Base-by-base conservation (phyloP, 2,113 vertebrate species). In the Paramormyrops kingsleyae region DNA sequence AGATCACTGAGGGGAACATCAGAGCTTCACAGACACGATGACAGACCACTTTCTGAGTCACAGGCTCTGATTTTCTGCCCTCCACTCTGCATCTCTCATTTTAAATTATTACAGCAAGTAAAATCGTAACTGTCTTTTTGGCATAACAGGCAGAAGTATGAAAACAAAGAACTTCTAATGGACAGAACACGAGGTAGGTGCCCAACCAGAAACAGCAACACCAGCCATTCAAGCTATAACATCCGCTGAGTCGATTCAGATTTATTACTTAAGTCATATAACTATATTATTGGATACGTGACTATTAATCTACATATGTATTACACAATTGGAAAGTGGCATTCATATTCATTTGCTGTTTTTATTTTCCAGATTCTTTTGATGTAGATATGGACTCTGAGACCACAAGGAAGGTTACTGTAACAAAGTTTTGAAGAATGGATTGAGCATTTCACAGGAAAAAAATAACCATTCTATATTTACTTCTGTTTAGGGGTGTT, bases 361-460 rank as follows among this genome's bases (percentile, higher is more conserved):
- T 84, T 85, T 27, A 44, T 83, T 70, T 90, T 87, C 12, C 62
- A 90, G 89, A 35, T 87, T 5, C 47, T n/a, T 47, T 66, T 5
- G 46, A 90, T 49, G 31, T 56, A 56, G 56, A 53, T 47, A 42
- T 83, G 70, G 70, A 89, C 46, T 53, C 74, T 83, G 35, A n/a
- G 21, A 24, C 49, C 27, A 13, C 47, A n/a, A 83, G 10, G 31
- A 88, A 88, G 35, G 35, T 90, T 13, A 87, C 86, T 49, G 88
- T 88, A 49, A 88, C 88, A 21, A 88, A 74, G 62, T 49, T 74
- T 66, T 77, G 46, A 47, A 27, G 2, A 77, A 74, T 80, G 70
- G 13, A 44, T 62, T 7, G 31, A 74, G 4, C 8, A 35, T 24
- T 27, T 74, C 4, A 74, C 83, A 91, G 2, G 17, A n/a, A 70